Evolutionary conservation across 2,113 vertebrate species (phyloP).

Genomic region (Grantiella picta): DNA sequence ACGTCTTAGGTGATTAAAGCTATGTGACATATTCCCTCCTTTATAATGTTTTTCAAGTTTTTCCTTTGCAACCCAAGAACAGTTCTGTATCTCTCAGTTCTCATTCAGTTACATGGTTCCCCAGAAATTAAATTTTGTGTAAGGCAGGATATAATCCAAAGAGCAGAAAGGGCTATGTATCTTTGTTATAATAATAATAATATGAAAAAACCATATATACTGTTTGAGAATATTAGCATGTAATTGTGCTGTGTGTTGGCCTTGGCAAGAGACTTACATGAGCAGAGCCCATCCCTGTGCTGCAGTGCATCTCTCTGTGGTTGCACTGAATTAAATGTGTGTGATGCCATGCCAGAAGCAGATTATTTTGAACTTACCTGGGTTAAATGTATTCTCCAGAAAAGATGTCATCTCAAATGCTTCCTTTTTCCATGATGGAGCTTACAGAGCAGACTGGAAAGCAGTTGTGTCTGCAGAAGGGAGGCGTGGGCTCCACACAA

Average conservation of each 20-base stretch:
- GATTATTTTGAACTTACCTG: neutral
- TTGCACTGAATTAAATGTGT: neutral
- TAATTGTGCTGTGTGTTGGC: neutral
- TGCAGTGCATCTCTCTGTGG: neutral
- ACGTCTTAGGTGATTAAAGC: neutral
- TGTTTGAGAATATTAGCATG: neutral
- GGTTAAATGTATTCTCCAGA: neutral
- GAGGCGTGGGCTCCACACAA: accelerated
- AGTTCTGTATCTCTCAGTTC: neutral
- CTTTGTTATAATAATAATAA: neutral
- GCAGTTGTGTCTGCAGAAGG: neutral
- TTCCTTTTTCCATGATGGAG: neutral
- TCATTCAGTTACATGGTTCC: neutral
- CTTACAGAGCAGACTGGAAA: neutral
- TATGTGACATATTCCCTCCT: neutral
- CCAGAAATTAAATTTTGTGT: neutral
- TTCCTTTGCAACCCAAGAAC: neutral
- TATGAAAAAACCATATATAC: neutral
- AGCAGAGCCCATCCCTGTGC: neutral
- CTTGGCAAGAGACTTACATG: neutral
- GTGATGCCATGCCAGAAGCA: neutral
- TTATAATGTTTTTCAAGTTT: neutral
- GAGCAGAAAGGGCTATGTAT: neutral
- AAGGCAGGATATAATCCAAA: neutral
- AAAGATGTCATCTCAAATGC: neutral